Evolutionary conservation across 2,888 invertebrate species (phyloP), one percentile per base, ranked within the genome.

Genomic region (Unio delphinus): DNA sequence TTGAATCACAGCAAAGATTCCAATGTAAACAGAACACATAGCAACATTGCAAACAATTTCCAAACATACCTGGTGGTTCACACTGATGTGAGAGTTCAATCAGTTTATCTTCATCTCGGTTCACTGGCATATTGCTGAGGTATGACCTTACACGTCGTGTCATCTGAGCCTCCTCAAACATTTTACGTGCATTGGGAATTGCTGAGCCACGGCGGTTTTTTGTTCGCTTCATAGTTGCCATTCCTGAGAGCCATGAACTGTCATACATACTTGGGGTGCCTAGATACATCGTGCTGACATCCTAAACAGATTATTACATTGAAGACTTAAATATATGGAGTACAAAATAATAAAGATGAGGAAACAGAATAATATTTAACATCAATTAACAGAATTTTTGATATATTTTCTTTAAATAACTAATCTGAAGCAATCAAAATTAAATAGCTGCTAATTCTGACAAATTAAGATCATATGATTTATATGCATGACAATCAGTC

Each of bases 131-230:
- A 84, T 96, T 95, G 80, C 95, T 95, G 72, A 99, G 92, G 91
- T 99, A 99, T 4, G 98, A 95, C 90, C 98, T 97, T 7, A 99
- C 98, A 69, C 98, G 92, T 55, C 98, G 93, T 69, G 98, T 97
- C 99, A 99, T 99, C 91, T 98, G 97, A 55, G 98, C 97, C 92
- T 98, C 98, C 90, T 98, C 98, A 90, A 97, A 98, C 97, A 98
- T 98, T 90, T 97, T 98, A 91, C 98, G 98, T 66, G 96, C 96
- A 91, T 98, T 98, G 6, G 96, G 96, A 95, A 55, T 95, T 93
- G 0, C 75, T 8, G 87, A 88, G 8, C 80, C 96, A 95, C 89
- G 96, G 95, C 86, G 72, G 69, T 83, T 84, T 72, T 83, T 87
- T 63, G 83, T 84, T 45, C 87, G 80, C 65, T 87, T 86, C 68